These are phyloP conservation scores for Melikaiella ostensackeni DNA, from an alignment of 2,888 invertebrate genomes.

Conservation along the genomic window DNA sequence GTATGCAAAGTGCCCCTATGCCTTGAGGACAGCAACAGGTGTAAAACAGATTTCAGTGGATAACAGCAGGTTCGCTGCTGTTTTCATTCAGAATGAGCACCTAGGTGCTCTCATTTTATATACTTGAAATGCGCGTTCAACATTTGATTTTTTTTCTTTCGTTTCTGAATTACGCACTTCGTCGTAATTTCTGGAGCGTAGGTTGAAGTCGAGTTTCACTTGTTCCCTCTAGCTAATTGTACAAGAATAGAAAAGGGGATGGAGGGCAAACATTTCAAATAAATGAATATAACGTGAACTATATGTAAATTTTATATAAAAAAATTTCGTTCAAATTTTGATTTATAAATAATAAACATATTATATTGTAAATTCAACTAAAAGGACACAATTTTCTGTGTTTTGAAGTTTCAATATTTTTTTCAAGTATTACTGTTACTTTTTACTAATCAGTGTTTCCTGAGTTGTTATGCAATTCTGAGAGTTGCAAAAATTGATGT, in stretches of 20 bases:
- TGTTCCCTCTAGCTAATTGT: neutral
- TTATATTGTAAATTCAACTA: no score
- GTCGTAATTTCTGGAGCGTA: neutral
- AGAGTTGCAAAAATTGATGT: no score
- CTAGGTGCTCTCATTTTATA: conserved; percentile 7
- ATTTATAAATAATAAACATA: no score
- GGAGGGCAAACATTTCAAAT: neutral
- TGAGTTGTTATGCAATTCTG: no score
- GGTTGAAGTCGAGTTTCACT: neutral
- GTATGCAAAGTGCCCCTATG: neutral
- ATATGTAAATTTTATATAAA: no score
- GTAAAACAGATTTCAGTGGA: conserved; percentile 8
- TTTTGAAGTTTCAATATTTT: no score
- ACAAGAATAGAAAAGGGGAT: neutral
- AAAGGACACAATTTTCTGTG: no score
- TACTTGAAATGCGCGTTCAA: neutral
- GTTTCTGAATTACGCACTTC: neutral
- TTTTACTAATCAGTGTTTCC: no score
- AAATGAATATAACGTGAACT: neutral
- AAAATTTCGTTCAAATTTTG: no score
- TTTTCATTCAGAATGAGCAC: conserved; percentile 10
- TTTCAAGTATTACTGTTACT: no score
- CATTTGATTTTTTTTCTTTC: neutral
- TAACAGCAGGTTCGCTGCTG: neutral
- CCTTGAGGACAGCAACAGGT: conserved; percentile 3